phyloP scores from a whole-genome alignment of 2,113 vertebrate genomes.

The Bubo blakistoni region DNA sequence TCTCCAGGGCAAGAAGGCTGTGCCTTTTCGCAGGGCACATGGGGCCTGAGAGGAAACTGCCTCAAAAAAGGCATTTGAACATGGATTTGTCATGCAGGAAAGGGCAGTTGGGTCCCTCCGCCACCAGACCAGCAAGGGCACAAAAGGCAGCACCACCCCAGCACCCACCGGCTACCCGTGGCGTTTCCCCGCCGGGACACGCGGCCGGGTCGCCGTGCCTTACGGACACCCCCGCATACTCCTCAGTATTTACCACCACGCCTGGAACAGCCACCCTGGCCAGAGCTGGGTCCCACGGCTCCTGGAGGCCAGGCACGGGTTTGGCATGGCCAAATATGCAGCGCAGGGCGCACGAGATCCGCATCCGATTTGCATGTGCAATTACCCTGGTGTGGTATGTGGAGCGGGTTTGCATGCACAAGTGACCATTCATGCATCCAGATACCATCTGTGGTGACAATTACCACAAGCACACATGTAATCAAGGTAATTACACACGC shows the following conservation, averaged over 20 bases:
- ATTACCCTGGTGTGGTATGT: neutral
- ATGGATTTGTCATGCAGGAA: rapidly evolving
- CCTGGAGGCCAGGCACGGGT: neutral
- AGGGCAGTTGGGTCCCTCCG: neutral
- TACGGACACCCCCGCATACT: rapidly evolving
- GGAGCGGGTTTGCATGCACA: neutral
- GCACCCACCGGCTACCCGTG: rapidly evolving
- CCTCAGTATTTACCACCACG: neutral
- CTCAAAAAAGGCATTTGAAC: rapidly evolving
- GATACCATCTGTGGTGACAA: neutral
- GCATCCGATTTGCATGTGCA: rapidly evolving
- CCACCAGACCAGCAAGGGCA: neutral
- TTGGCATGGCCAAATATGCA: neutral
- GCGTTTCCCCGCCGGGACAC: rapidly evolving
- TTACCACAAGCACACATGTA: neutral
- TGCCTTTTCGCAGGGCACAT: rapidly evolving
- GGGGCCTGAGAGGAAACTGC: neutral
- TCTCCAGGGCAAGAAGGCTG: neutral
- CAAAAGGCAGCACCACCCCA: neutral
- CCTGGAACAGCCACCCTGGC: neutral
- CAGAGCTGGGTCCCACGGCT: too few species aligned
- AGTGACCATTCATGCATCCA: neutral
- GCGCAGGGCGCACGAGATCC: rapidly evolving
- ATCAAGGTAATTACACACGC: neutral
- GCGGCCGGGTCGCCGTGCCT: rapidly evolving